Evolutionary conservation across 2,888 invertebrate species (phyloP).

Genomic region (Podabrus alpinus): DNA sequence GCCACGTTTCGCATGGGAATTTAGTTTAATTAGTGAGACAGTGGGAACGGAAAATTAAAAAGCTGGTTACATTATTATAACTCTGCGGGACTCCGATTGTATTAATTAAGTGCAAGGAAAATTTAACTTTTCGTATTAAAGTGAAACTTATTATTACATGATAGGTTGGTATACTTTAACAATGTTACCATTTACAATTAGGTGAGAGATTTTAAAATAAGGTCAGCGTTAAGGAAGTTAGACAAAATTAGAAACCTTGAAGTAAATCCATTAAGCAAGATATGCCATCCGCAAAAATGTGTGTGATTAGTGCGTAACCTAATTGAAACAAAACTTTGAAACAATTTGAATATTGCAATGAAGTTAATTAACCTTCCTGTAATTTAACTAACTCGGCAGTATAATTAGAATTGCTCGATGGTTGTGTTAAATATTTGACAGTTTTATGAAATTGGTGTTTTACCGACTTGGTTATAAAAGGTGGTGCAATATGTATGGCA

Average conservation of each 20-base stretch:
- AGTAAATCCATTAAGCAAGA: neutral
- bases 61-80: too few species aligned
- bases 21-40: too few species aligned
- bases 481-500: too few species aligned
- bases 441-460: neutral
- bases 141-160: too few species aligned
- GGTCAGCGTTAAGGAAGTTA: neutral
- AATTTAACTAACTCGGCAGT: neutral
- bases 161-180: too few species aligned
- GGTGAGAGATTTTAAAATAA: too few species aligned
- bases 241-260: neutral
- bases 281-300: neutral
- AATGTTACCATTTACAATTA: neutral
- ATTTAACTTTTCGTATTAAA: too few species aligned
- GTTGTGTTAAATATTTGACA: neutral
- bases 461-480: neutral
- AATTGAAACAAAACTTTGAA: neutral
- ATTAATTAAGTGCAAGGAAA: too few species aligned
- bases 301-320: neutral
- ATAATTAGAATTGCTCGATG: neutral
- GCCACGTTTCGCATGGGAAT: too few species aligned
- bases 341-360: neutral
- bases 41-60: too few species aligned
- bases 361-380: neutral
- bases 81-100: too few species aligned